phyloP scores from a whole-genome alignment of 2,113 vertebrate genomes.

The Nycticebus coucang region DNA sequence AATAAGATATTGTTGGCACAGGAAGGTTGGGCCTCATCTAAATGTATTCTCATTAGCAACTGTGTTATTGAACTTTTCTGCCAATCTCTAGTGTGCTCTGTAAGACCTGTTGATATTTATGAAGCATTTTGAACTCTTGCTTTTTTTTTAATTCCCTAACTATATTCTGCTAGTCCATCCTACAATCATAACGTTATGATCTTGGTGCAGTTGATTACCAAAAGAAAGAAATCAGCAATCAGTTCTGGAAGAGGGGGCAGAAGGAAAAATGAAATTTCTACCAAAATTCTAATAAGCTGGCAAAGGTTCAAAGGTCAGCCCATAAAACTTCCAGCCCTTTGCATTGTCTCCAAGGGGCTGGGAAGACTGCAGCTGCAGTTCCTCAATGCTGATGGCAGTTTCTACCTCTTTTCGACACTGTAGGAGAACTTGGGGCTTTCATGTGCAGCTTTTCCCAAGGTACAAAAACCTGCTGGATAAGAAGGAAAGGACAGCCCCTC shows the following conservation, averaged over 20 bases:
- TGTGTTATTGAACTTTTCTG: neutral
- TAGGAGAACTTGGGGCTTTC: neutral
- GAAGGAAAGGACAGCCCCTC: constrained; percentile 62
- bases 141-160: neutral
- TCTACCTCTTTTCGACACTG: neutral
- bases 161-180: neutral
- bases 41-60: neutral
- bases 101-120: neutral
- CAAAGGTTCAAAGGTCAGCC: neutral
- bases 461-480: constrained; percentile 39
- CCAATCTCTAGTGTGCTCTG: neutral
- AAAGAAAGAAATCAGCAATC: neutral
- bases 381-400: neutral
- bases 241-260: neutral
- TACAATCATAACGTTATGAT: neutral
- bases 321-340: neutral
- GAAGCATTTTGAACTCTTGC: neutral
- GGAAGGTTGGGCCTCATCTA: neutral
- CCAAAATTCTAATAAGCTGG: neutral
- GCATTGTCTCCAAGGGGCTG: neutral
- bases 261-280: neutral
- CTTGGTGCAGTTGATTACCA: neutral
- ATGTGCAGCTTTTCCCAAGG: neutral
- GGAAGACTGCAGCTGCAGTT: neutral
- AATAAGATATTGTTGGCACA: neutral